Conservation (phyloP, 2,888 invertebrate species). For the Maniola hyperantus region DNA sequence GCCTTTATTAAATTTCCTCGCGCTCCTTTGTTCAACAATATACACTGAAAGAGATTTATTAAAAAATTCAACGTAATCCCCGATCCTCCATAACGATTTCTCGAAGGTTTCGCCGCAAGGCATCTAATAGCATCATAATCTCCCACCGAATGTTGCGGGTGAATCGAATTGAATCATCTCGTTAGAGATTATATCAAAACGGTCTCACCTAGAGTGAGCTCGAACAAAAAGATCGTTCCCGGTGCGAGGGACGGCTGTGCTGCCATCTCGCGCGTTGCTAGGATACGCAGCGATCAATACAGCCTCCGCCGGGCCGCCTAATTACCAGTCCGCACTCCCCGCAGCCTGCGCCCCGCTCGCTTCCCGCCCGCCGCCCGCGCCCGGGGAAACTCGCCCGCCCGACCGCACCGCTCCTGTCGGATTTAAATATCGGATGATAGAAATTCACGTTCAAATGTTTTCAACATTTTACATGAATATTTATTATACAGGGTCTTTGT, state of each 20-base stretch:
- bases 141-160: constrained; percentile 51
- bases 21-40: constrained; percentile 42
- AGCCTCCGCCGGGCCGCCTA: constrained; percentile 82
- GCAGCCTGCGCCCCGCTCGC: constrained; percentile 44
- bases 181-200: constrained; percentile 74
- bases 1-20: constrained; percentile 48
- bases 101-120: constrained; percentile 34
- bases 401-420: constrained; percentile 61
- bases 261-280: constrained; percentile 80
- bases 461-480: constrained; percentile 69
- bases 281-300: constrained; percentile 79
- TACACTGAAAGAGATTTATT: constrained; percentile 45
- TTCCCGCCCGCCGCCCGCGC: constrained; percentile 41
- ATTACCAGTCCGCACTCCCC: constrained; percentile 62
- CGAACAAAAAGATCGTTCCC: constrained; percentile 72
- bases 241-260: constrained; percentile 68
- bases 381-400: constrained; percentile 58
- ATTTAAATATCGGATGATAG: constrained; percentile 82
- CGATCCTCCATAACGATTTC: constrained; percentile 3
- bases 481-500: constrained; percentile 62
- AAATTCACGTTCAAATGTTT: constrained; percentile 78
- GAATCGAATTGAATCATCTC: constrained; percentile 74
- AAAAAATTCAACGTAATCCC: constrained; percentile 35
- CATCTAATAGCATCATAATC: constrained; percentile 55
- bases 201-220: constrained; percentile 73